Conservation (phyloP, 2,113 vertebrate species). For the Leptobrachium leishanense region DNA sequence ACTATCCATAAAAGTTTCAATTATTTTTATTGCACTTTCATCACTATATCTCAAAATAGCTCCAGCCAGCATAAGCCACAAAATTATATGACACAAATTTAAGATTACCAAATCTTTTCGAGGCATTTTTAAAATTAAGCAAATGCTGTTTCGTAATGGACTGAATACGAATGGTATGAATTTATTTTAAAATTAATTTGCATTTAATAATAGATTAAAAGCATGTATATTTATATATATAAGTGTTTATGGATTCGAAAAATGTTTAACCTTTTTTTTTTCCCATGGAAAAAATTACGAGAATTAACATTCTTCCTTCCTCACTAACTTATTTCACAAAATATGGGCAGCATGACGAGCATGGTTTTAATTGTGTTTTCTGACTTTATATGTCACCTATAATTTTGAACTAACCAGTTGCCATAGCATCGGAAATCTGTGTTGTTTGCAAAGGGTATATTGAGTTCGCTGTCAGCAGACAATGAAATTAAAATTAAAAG, state of each 20-base stretch:
- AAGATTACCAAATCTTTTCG: constrained; percentile 41
- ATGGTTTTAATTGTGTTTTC: too few relatives aligned
- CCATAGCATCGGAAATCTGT: too few relatives aligned
- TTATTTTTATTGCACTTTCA: constrained; percentile 61
- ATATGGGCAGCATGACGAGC: too few relatives aligned
- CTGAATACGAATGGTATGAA: constrained; percentile 26
- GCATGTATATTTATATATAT: constrained; percentile 22
- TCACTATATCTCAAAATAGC: constrained; percentile 53
- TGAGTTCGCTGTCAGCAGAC: too few relatives aligned
- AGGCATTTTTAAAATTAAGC: constrained; percentile 46
- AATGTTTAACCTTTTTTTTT: constrained; percentile 3
- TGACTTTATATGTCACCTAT: too few relatives aligned
- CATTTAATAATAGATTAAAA: constrained; percentile 20
- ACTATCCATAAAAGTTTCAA: constrained; percentile 57
- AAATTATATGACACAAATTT: constrained; percentile 54
- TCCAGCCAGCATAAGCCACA: constrained; percentile 45
- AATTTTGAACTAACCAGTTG: too few relatives aligned
- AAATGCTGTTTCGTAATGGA: constrained; percentile 20
- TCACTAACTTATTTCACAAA: too few relatives aligned
- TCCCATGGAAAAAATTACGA: constrained; percentile 32
- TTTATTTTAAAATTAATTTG: constrained; percentile 24
- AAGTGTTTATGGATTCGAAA: constrained; percentile 25
- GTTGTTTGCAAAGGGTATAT: too few relatives aligned
- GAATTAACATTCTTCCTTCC: constrained; percentile 16
- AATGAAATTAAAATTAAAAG: too few relatives aligned